phyloP scores from a whole-genome alignment of 2,113 vertebrate genomes.

The Panthera leo region DNA sequence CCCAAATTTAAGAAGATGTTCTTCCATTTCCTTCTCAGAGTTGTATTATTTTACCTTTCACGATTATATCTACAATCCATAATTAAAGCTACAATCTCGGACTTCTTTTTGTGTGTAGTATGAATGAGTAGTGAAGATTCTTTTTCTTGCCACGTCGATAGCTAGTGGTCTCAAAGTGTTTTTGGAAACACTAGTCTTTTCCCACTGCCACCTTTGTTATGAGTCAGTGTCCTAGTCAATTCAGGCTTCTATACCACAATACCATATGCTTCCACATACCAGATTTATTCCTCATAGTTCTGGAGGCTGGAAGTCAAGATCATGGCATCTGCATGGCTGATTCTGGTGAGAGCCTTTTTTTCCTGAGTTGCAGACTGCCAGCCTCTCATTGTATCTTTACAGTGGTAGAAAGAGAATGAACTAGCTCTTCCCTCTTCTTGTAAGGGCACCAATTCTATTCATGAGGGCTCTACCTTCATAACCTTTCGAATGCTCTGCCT shows the following conservation, averaged over 20 bases:
- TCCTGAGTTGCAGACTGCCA: neutral
- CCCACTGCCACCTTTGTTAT: neutral
- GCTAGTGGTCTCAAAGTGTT: neutral
- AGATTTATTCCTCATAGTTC: neutral
- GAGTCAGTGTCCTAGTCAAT: neutral
- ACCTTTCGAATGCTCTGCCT: neutral
- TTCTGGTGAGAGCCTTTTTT: neutral
- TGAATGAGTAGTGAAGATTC: neutral
- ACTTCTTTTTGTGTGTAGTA: neutral
- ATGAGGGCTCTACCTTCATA: neutral
- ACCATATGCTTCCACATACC: neutral
- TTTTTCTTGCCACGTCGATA: neutral
- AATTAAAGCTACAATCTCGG: neutral
- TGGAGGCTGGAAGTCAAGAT: neutral
- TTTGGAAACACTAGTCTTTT: neutral
- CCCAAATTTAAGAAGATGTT: neutral
- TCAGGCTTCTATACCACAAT: neutral
- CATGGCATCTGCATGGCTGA: neutral
- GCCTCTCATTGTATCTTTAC: neutral
- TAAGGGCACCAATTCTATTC: neutral
- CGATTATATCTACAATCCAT: neutral
- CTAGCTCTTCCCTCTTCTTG: neutral
- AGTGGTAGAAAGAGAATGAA: neutral
- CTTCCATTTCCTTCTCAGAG: neutral
- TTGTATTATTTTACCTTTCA: neutral